These are phyloP conservation scores for Enteromius viviparus DNA, from an alignment of 2,797 vertebrate species.

Conservation along the genomic window DNA sequence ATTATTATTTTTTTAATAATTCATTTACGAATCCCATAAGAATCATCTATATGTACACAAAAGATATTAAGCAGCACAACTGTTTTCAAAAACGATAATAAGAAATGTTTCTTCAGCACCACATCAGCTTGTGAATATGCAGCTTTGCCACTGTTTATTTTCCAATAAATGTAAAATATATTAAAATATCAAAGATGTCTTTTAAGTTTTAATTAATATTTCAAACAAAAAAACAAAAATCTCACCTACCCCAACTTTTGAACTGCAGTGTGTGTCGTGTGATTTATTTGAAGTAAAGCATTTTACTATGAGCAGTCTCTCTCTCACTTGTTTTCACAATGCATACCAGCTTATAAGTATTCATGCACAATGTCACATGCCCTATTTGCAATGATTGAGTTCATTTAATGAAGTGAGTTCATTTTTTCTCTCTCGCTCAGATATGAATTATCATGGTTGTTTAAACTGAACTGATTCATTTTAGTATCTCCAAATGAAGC, in stretches of 20 bases:
- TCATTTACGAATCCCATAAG: not conserved
- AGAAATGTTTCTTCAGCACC: not conserved
- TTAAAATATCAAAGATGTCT: not conserved
- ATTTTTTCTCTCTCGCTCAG: not conserved
- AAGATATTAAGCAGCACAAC: not conserved
- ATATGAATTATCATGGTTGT: slow-evolving; percentile 17
- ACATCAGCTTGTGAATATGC: not conserved
- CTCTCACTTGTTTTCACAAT: not conserved
- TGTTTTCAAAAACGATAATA: not conserved
- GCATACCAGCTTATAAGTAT: slow-evolving; percentile 2
- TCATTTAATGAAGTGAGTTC: slow-evolving; percentile 41
- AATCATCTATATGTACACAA: not conserved
- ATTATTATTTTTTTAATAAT: not conserved
- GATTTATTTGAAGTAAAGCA: not conserved
- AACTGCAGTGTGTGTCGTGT: not conserved
- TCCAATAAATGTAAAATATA: not conserved
- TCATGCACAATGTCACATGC: slow-evolving; percentile 47
- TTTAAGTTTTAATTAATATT: not conserved
- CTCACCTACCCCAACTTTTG: not conserved
- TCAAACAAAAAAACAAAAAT: not conserved
- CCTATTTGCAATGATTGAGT: slow-evolving; percentile 51
- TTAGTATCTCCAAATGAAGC: slow-evolving; percentile 22
- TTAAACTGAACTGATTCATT: slow-evolving; percentile 23
- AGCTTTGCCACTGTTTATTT: not conserved
- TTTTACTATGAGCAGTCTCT: not conserved